phyloP scores from a whole-genome alignment of 2,888 invertebrate species.

The Stenolophus ochropezus region DNA sequence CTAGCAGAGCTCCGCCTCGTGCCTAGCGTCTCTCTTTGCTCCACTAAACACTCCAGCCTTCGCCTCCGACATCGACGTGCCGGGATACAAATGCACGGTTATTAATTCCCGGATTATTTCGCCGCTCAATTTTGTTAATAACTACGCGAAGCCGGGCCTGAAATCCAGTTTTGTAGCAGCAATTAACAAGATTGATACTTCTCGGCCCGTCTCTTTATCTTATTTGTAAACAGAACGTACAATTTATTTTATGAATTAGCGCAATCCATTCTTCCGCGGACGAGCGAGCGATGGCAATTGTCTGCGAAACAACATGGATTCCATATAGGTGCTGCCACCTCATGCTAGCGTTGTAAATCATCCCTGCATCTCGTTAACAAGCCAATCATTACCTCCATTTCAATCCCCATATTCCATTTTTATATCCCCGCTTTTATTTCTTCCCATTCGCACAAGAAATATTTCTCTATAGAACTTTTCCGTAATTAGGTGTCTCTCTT shows the following conservation, averaged over 20 bases:
- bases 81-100: conserved; percentile 47
- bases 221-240: conserved; percentile 58
- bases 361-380: background rate
- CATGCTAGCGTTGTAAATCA: background rate
- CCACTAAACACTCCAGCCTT: background rate
- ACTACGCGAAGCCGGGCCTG: conserved; percentile 43
- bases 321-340: background rate
- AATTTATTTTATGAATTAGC: conserved; percentile 59
- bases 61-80: conserved; percentile 22
- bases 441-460: too few species aligned
- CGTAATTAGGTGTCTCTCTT: too few species aligned
- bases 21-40: background rate
- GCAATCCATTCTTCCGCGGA: conserved; percentile 55
- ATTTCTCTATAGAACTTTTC: too few species aligned
- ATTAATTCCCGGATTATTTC: conserved; percentile 57
- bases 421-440: background rate
- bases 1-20: background rate
- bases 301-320: conserved; percentile 21
- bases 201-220: conserved; percentile 54
- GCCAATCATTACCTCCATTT: background rate
- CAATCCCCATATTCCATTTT: background rate
- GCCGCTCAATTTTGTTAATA: conserved; percentile 59
- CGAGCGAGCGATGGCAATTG: conserved; percentile 40
- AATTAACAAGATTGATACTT: conserved; percentile 60
- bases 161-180: conserved; percentile 50